Evolutionary conservation across 2,888 invertebrate genomes (phyloP), one percentile per base, ranked within the genome.

Genomic region (Therioaphis trifolii): DNA sequence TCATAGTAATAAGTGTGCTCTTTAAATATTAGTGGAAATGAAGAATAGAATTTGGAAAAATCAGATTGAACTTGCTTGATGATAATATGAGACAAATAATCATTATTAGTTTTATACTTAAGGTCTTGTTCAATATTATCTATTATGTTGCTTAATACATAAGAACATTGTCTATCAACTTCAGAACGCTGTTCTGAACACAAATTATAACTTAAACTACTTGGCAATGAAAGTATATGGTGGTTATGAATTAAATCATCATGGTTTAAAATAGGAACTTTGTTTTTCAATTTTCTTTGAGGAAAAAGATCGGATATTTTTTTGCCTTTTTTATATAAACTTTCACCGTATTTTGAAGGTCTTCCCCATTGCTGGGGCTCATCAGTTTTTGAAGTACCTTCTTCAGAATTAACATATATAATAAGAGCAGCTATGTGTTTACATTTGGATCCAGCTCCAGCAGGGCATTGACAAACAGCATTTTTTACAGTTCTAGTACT

Each of bases 401-500:
- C 58, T 58, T 58, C 58, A n/a, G 58, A 58, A 58, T 58, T 58
- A 24, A 58, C 58, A 58, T 58, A 58, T 24, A 12, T n/a, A 58
- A 58, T 58, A 24, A 58, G 11, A 58, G 52, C 52, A 1, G 7
- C 21, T n/a, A 52, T 52, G n/a, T 52, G 55, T 55, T 55, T 55
- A 55, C 55, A 58, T 58, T 21, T 58, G 24, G 24, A 24, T 24
- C 58, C 58, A 58, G 24, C 24, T 58, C 58, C 24, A 58, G 58
- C 58, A 12, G 58, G 58, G 21, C 21, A 58, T 24, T 58, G 24
- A 21, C 58, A 58, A 58, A 24, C 24, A 58, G 27, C 58, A 58
- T 58, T 24, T 24, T 24, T 58, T 24, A 58, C n/a, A 58, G 24
- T 58, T 58, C 24, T 58, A 24, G 27, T 12, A 24, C 24, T 24